Percentiles rank a stretch among this genome's conserved stretches.
phyloP scores from a whole-genome alignment of 1,140 invertebrate genomes.

The Ganaspis sp. region DNA sequence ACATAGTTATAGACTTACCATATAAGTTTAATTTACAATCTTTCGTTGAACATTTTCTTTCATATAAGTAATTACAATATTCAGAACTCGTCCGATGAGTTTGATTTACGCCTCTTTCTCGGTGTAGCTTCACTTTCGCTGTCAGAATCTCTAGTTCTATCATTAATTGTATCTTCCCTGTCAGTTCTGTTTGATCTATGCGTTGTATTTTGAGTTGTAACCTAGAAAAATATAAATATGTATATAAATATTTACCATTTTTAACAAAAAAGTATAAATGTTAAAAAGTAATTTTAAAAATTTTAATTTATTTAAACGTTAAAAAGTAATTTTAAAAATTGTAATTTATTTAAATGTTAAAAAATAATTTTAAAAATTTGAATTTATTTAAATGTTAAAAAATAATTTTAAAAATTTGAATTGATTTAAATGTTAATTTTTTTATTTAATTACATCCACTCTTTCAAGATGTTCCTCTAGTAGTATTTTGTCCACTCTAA shows the following conservation, averaged over 20 bases:
- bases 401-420: too few relatives aligned
- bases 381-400: background rate
- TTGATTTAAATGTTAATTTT: too few relatives aligned
- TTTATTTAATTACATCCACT: slow-evolving; percentile 64
- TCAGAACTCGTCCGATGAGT: background rate
- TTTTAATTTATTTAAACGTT: too few relatives aligned
- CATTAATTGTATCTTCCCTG: slow-evolving; percentile 27
- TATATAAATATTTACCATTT: background rate
- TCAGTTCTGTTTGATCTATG: slow-evolving; percentile 18
- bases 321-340: too few relatives aligned
- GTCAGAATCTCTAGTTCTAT: slow-evolving; percentile 27
- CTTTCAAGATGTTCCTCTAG: slow-evolving; percentile 74
- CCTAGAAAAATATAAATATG: slow-evolving; percentile 18
- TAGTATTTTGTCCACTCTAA: slow-evolving; percentile 75
- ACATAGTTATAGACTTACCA: too few relatives aligned
- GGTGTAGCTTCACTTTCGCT: background rate
- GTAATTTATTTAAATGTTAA: too few relatives aligned
- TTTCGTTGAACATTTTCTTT: too few relatives aligned
- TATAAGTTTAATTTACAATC: too few relatives aligned
- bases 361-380: too few relatives aligned
- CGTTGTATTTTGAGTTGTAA: slow-evolving; percentile 28
- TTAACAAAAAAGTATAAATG: background rate
- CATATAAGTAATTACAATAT: background rate
- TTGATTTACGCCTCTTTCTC: background rate
- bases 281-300: too few relatives aligned